Base-by-base conservation (phyloP, 2,888 invertebrate genomes). In the Sisyra terminalis region DNA sequence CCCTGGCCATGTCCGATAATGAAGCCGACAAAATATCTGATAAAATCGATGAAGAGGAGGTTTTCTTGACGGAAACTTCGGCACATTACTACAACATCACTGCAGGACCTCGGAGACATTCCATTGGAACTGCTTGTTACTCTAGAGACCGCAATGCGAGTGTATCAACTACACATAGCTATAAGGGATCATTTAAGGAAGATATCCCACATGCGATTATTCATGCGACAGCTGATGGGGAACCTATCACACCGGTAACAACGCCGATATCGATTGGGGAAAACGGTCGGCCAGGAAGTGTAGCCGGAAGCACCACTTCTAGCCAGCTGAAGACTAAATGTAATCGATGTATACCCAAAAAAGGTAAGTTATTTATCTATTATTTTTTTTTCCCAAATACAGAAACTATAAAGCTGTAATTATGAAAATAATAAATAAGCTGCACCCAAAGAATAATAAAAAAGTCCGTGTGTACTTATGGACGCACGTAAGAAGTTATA, bases 41-140 rank as follows among this genome's bases (percentile, higher is more conserved):
- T 44, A 39, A n/a, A n/a, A 17, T 11, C 18, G 67, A 69, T 47
- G 67, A 70, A 24, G 74, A 73, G 47, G 73, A 75, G 53, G 73
- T 78, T 1, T 77, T 78, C 55, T 67, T 79, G 49, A 70, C 58
- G 1, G 60, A 62, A 30, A 65, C 66, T 18, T 61, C 65, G 44
- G 66, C 61, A 2, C 61, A 66, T 42, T 71, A 71, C 51, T 70
- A 70, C 51, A 71, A 72, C 50, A 53, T 69, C 3, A 57, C 63
- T 11, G 8, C 37, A 11, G n/a, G 7, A 11, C 14, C 15, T 17
- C 56, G 70, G 30, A 64, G 81, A 47, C 80, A 80, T 54, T 79
- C 79, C 0, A 76, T 79, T 13, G 75, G 79, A 5, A 75, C 76
- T 1, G 78, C 77, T 53, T 57, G 74, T 39, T 60, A 67, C 2